Evolutionary conservation across 2,888 invertebrate genomes (phyloP).

Genomic region (Xestia rhomboidea): DNA sequence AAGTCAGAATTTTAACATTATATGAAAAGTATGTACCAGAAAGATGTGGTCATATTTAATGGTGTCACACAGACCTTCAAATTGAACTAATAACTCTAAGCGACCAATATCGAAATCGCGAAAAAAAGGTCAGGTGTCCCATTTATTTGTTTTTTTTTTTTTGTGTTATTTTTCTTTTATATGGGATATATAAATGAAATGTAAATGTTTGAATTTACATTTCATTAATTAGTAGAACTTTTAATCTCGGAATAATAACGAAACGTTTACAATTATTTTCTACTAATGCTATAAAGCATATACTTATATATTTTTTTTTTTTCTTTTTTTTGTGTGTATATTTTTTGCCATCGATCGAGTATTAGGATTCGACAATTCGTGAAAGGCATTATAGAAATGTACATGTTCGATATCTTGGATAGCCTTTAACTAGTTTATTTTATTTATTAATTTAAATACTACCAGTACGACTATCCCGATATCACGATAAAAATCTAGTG

Average conservation of each 20-base stretch:
- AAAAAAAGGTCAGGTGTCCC: neutral
- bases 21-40: neutral
- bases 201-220: neutral
- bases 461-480: neutral
- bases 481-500: neutral
- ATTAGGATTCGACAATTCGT: neutral
- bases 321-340: too few relatives aligned
- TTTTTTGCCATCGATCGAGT: neutral
- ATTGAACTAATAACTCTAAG: too few relatives aligned
- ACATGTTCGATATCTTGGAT: neutral
- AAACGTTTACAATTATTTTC: neutral
- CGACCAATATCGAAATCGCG: too few relatives aligned
- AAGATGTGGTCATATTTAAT: neutral
- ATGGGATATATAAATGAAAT: neutral
- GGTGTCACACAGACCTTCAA: neutral
- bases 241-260: too few relatives aligned
- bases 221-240: neutral
- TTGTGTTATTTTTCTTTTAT: neutral
- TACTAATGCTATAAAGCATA: neutral
- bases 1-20: neutral
- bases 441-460: neutral
- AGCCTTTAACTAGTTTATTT: neutral
- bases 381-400: neutral
- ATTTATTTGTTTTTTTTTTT: too few relatives aligned
- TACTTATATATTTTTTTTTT: too few relatives aligned